Conservation (phyloP, 2,888 invertebrate species). For the Subacronicta megacephala region DNA sequence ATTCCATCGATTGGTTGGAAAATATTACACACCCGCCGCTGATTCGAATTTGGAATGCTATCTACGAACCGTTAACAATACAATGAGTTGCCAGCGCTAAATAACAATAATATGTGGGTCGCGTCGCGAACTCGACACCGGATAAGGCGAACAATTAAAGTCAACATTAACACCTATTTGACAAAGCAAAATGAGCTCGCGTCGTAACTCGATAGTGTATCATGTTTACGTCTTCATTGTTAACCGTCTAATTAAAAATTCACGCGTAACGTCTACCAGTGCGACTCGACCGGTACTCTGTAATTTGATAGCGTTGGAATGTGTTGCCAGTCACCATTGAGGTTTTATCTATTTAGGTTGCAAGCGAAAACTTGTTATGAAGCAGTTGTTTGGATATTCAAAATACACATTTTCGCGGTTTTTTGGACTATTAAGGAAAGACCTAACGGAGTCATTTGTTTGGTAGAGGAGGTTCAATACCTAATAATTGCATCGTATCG, state of each 20-base stretch:
- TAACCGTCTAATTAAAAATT: slow-evolving; percentile 68
- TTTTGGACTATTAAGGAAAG: slow-evolving; percentile 30
- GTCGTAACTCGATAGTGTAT: slow-evolving; percentile 65
- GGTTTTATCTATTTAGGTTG: slow-evolving; percentile 77
- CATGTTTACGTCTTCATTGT: slow-evolving; percentile 68
- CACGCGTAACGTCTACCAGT: slow-evolving; percentile 58
- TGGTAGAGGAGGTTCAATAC: slow-evolving; percentile 21
- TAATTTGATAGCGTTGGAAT: slow-evolving; percentile 75
- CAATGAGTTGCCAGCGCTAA: slow-evolving; percentile 79
- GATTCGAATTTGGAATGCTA: slow-evolving; percentile 71
- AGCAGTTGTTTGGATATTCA: slow-evolving; percentile 63
- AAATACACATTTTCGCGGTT: slow-evolving; percentile 48
- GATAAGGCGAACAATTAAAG: slow-evolving; percentile 81
- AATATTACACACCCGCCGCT: slow-evolving; percentile 65
- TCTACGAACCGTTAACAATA: slow-evolving; percentile 79
- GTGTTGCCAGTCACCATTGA: slow-evolving; percentile 68
- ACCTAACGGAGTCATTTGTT: slow-evolving; percentile 12
- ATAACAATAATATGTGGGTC: slow-evolving; percentile 84
- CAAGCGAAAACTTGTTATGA: slow-evolving; percentile 72
- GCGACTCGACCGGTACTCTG: slow-evolving; percentile 65
- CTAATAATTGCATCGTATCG: slow-evolving; percentile 29
- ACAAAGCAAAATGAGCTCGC: slow-evolving; percentile 64
- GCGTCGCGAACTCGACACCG: slow-evolving; percentile 78
- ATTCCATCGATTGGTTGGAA: slow-evolving; percentile 48
- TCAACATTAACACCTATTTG: slow-evolving; percentile 74